Conservation (phyloP, 1,140 invertebrate species). For the Lordiphosa stackelbergi region DNA sequence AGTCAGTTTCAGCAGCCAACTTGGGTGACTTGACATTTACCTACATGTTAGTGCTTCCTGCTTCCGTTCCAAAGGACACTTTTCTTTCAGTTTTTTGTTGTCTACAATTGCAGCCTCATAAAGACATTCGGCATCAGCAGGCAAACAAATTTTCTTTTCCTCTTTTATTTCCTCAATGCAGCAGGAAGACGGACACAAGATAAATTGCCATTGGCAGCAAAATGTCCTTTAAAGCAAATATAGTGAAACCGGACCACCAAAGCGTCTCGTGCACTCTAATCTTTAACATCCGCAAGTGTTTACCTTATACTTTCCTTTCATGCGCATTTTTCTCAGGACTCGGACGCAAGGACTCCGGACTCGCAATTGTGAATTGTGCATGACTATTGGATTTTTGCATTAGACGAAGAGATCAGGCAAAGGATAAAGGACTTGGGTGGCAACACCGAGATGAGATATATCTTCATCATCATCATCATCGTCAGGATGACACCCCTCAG, state of each 20-base stretch:
- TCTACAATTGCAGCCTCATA: conserved; percentile 49
- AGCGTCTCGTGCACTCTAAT: conserved; percentile 32
- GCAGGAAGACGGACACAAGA: conserved; percentile 43
- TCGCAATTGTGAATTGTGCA: conserved; percentile 63
- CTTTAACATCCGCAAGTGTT: conserved; percentile 68
- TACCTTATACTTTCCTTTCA: conserved; percentile 62
- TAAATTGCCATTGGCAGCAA: conserved; percentile 64
- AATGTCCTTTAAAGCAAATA: conserved; percentile 72
- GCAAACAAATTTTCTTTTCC: conserved; percentile 54
- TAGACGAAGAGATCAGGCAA: conserved; percentile 25
- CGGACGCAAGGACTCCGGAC: neutral
- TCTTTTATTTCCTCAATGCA: conserved; percentile 46
- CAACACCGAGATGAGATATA: no score
- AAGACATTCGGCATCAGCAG: conserved; percentile 51
- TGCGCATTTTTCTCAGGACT: conserved; percentile 49
- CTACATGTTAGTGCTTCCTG: conserved; percentile 61
- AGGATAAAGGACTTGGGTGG: no score
- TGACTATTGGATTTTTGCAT: conserved; percentile 71
- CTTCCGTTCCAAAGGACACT: conserved; percentile 45
- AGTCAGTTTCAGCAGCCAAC: no score
- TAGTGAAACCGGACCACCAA: conserved; percentile 50
- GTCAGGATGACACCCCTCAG: neutral
- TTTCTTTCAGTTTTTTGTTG: conserved; percentile 10
- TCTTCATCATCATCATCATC: no score
- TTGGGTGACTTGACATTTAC: conserved; percentile 67